phyloP scores from a whole-genome alignment of 2,888 invertebrate genomes.

The Erynnis tages region DNA sequence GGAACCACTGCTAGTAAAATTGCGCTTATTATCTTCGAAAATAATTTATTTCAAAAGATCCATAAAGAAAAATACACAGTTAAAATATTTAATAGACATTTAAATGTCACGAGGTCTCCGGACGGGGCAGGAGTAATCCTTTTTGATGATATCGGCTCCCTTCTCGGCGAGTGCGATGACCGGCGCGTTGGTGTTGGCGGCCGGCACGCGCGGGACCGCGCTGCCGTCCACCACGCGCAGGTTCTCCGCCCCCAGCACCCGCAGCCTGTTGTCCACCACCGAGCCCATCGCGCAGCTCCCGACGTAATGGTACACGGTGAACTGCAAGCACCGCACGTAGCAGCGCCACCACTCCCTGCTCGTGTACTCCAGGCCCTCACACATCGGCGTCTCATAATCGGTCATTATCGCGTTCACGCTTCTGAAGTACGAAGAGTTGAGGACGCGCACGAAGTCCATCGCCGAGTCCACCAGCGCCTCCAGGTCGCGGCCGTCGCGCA shows the following conservation, averaged over 20 bases:
- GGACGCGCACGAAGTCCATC: slow-evolving; percentile 40
- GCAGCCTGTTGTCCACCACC: slow-evolving; percentile 31
- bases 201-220: slow-evolving; percentile 38
- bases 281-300: slow-evolving; percentile 40
- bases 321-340: slow-evolving; percentile 69
- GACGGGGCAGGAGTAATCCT: slow-evolving; percentile 1
- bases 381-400: slow-evolving; percentile 65
- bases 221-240: slow-evolving; percentile 44
- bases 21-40: too few relatives aligned
- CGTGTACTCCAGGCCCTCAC: slow-evolving; percentile 76
- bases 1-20: too few relatives aligned
- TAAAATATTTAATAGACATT: too few relatives aligned
- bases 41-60: too few relatives aligned
- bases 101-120: too few relatives aligned
- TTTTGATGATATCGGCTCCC: slow-evolving; percentile 35
- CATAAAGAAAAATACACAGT: too few relatives aligned
- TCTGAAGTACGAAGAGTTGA: slow-evolving; percentile 44
- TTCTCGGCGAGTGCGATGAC: slow-evolving; percentile 43
- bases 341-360: slow-evolving; percentile 83
- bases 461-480: slow-evolving; percentile 40
- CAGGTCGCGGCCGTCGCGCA: slow-evolving; percentile 39
- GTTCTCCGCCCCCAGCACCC: slow-evolving; percentile 37
- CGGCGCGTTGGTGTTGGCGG: slow-evolving; percentile 41
- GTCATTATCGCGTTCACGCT: slow-evolving; percentile 38
- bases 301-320: slow-evolving; percentile 79